A percentile compares a stretch with the other conserved stretches of the same genome.
Evolutionary conservation across 2,113 vertebrate genomes (phyloP).

Genomic region (Nothocercus nigrocapillus): DNA sequence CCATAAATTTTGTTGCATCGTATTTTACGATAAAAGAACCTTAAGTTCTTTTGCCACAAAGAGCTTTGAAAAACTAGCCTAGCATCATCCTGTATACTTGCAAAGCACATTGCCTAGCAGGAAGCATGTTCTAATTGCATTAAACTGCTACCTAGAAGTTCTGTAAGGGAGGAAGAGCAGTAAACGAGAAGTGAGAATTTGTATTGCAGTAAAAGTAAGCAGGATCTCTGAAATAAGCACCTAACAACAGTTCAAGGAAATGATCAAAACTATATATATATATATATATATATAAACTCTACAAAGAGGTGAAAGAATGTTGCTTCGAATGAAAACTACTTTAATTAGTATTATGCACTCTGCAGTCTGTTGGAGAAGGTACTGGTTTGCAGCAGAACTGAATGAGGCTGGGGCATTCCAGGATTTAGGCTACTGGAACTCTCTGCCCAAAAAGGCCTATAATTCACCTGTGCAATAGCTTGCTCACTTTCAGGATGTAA

Average conservation of each 20-base stretch:
- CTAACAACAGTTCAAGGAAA: not conserved
- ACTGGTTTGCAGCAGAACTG: not conserved
- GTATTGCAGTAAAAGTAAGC: not conserved
- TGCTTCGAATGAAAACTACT: not conserved
- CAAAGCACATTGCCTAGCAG: not conserved
- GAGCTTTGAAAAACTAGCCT: not conserved
- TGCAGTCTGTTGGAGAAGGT: not conserved
- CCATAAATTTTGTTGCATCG: not conserved
- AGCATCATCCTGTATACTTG: not conserved
- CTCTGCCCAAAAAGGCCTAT: not conserved
- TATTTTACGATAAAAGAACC: not conserved
- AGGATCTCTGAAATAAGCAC: not conserved
- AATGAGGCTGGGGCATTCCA: not conserved
- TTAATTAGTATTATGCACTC: not conserved
- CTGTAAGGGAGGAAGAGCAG: not conserved
- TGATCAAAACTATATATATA: not conserved
- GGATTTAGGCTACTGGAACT: not conserved
- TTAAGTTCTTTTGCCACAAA: not conserved
- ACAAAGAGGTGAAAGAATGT: not conserved
- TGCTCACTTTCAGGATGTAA: not conserved
- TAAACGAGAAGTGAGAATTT: not conserved
- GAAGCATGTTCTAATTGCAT: not conserved
- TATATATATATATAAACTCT: not conserved
- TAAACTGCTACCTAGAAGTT: not conserved
- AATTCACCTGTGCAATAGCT: not conserved